Conservation (phyloP, 2,888 invertebrate genomes). For the Tholera decimalis region DNA sequence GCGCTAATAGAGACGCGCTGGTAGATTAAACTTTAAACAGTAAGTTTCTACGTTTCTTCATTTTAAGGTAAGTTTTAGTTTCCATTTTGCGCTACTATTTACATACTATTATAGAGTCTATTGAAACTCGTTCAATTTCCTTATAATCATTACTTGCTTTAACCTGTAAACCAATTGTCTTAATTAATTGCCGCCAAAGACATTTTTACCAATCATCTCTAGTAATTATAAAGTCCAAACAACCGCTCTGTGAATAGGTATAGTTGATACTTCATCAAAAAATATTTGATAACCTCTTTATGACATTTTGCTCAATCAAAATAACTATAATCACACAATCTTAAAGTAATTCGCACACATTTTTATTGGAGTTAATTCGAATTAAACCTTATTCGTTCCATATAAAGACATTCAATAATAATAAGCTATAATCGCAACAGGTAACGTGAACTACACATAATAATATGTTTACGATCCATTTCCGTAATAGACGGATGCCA, state of each 20-base stretch:
- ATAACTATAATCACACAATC: conserved; percentile 33
- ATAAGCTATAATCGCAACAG: conserved; percentile 54
- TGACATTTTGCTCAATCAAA: conserved; percentile 20
- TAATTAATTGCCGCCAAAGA: no score
- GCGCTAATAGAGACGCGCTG: neutral
- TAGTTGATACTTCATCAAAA: neutral
- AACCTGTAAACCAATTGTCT: no score
- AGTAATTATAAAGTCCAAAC: no score
- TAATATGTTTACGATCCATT: conserved; percentile 58
- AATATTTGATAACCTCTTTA: conserved; percentile 20
- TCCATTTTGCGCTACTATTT: neutral
- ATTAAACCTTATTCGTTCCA: conserved; percentile 44
- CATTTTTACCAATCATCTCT: no score
- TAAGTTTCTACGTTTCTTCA: neutral
- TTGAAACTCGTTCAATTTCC: no score
- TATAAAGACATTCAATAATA: conserved; percentile 61
- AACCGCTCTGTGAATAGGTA: neutral
- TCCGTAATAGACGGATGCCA: conserved; percentile 54
- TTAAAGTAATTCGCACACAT: conserved; percentile 27
- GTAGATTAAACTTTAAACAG: neutral
- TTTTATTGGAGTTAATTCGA: conserved; percentile 32
- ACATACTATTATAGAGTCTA: no score
- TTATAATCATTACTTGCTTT: no score
- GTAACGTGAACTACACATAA: conserved; percentile 58
- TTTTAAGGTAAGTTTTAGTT: no score